Base-by-base conservation (phyloP, 2,113 vertebrate genomes). In the Pseudolaguvia tuberculata region DNA sequence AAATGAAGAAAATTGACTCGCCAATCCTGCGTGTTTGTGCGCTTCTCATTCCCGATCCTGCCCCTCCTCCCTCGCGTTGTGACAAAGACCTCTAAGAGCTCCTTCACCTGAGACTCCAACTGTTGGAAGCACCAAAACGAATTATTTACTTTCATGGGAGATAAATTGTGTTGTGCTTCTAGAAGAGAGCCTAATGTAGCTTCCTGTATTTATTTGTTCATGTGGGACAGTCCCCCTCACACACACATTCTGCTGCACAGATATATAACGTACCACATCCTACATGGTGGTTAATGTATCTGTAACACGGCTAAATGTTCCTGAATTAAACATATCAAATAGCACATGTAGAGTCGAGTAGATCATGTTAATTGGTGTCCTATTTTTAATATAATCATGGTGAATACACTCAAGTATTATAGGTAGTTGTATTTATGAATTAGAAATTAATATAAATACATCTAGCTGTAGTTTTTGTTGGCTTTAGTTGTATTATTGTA, bases 181-280 rank as follows among this genome's bases (percentile, higher is more conserved):
- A 56, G n/a, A 39, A 52, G 53, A 73, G 75, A 63, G 76, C 70
- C 56, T 78, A 75, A 80, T 80, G 73, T 76, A 80, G 69, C 74
- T 71, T 84, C 77, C 77, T 66, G 78, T 53, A 57, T 61, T 81
- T 75, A 35, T 79, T 77, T 67, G 82, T 81, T 80, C 55, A 82
- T 83, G 61, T 56, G 55, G 23, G 20, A 17, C 27, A 13, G 51
- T 47, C 2, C 48, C 0, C n/a, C 20, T 10, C 58, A 39, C 31
- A 39, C n/a, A 25, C 3, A 25, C 39, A 11, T 7, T 7, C 15
- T 18, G 13, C 45, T 8, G 39, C 1, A 25, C 42, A 73, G 56
- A 59, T 77, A 71, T 39, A 66, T 79, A 78, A 79, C 72, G 50
- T 17, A 66, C 55, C 52, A 56, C 68, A 65, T 78, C 51, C 70